phyloP scores from a whole-genome alignment of 2,888 invertebrate species.

The Drosophila quinaria region DNA sequence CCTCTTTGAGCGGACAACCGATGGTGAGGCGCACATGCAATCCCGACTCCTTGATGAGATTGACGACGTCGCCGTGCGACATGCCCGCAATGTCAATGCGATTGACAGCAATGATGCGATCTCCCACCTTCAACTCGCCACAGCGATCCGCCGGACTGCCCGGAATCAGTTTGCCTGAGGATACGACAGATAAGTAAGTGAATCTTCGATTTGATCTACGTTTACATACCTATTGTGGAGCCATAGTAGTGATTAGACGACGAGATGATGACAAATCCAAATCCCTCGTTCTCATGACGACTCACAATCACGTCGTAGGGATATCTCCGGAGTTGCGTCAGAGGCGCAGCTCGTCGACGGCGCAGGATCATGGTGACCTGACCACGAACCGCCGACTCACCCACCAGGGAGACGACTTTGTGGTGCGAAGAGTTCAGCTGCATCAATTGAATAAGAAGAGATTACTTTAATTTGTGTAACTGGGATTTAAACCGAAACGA shows the following conservation, averaged over 20 bases:
- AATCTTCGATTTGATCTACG: neutral
- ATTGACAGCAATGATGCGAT: constrained; percentile 98
- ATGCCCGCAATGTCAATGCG: constrained; percentile 95
- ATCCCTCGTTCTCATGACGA: constrained; percentile 97
- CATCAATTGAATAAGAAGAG: neutral
- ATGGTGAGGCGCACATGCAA: constrained; percentile 95
- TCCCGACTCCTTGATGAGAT: constrained; percentile 98
- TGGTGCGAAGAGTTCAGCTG: constrained; percentile 94
- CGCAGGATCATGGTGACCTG: constrained; percentile 93
- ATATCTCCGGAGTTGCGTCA: constrained; percentile 75
- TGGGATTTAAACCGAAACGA: too few species aligned
- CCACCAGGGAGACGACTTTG: constrained; percentile 96
- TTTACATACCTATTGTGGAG: constrained; percentile 92
- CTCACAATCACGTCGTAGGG: constrained; percentile 97
- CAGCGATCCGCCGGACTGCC: constrained; percentile 98
- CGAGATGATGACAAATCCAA: constrained; percentile 99
- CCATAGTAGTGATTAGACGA: constrained; percentile 93
- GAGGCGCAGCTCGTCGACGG: constrained; percentile 85
- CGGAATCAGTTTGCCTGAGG: constrained; percentile 94
- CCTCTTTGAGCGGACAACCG: constrained; percentile 84
- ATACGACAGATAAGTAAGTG: too few species aligned
- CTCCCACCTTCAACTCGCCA: constrained; percentile 95
- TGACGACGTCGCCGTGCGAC: constrained; percentile 98
- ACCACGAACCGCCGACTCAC: constrained; percentile 94
- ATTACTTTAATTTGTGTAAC: neutral